Base-by-base conservation (phyloP, 2,797 vertebrate genomes). In the Anomalospiza imberbis region DNA sequence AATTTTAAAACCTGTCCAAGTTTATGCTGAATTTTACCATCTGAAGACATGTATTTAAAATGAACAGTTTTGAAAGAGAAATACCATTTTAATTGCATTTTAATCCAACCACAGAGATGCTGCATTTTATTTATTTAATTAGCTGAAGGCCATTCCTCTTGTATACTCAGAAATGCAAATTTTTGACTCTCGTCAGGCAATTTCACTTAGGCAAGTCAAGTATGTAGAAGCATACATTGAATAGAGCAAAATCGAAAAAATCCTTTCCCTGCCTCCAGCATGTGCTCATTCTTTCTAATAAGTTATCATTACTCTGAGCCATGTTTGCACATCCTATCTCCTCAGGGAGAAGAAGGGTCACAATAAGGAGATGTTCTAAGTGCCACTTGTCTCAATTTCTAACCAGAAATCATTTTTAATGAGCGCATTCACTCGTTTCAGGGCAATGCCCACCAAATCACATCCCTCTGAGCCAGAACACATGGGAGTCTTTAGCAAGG, bases 371-470 rank as follows among this genome's bases (percentile, higher is more conserved):
- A 77, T 22, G 26, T 16, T 79, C 62, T 65, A 93, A 85, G 92
- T 81, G 57, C 91, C 54, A 36, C 93, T 94, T 31, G 19, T 89
- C 94, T 96, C 84, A 4, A 3, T 84, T 94, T 96, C 38, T 7
- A 90, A 96, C 79, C 74, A 93, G 96, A 96, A 96, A 95, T 83
- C 17, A 74, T 92, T 97, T 97, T 96, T 98, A 98, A 98, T 97
- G 97, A 98, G 97, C 66, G 50, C 12, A 13, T 93, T 95, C 82
- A n/a, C 91, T 96, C 9, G 7, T 96, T 95, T 55, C 71, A 68
- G 95, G 95, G 95, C 95, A 95, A 42, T 90, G 95, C 93, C 94
- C 74, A 17, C 61, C 32, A 62, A 48, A 92, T 93, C 18, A 0
- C 91, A 77, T 83, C 32, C 58, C 88, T 79, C 92, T 58, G 79